Percentiles rank a stretch among this genome's conserved stretches.
phyloP scores from a whole-genome alignment of 2,113 vertebrate species.

The Psilopogon haemacephalus region DNA sequence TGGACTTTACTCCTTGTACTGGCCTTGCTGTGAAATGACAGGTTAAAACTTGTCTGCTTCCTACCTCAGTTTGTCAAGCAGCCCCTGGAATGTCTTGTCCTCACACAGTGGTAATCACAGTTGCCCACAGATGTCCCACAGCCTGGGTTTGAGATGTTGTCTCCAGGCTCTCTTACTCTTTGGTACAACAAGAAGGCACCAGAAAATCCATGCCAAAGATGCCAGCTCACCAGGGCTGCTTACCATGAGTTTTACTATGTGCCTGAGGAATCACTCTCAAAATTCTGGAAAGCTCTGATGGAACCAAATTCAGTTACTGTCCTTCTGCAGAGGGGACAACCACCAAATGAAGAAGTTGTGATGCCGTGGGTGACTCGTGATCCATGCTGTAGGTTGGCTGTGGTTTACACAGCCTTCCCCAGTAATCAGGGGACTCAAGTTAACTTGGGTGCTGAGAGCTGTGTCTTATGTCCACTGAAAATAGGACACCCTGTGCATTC shows the following conservation, averaged over 20 bases:
- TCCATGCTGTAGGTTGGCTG: too few species aligned
- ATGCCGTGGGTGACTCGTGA: neutral
- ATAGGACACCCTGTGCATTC: neutral
- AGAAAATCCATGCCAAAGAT: neutral
- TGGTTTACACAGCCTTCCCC: neutral
- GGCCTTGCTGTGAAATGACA: neutral
- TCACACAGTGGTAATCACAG: neutral
- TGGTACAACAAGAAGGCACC: neutral
- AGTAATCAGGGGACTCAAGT: neutral
- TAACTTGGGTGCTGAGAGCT: neutral
- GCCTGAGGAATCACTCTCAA: neutral
- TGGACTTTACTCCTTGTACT: neutral
- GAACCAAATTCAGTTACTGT: neutral
- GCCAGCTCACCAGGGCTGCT: accelerated
- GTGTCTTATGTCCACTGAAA: neutral
- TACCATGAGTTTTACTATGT: neutral
- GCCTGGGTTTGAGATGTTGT: neutral
- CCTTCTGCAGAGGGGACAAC: neutral
- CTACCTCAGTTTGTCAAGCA: neutral
- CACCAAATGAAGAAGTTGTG: neutral
- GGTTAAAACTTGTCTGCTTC: neutral
- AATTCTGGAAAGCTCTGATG: neutral
- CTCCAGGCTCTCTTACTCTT: neutral
- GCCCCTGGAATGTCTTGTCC: neutral
- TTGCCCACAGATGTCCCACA: neutral